Evolutionary conservation across 1,140 invertebrate species (phyloP).

Genomic region (Solen grandis): DNA sequence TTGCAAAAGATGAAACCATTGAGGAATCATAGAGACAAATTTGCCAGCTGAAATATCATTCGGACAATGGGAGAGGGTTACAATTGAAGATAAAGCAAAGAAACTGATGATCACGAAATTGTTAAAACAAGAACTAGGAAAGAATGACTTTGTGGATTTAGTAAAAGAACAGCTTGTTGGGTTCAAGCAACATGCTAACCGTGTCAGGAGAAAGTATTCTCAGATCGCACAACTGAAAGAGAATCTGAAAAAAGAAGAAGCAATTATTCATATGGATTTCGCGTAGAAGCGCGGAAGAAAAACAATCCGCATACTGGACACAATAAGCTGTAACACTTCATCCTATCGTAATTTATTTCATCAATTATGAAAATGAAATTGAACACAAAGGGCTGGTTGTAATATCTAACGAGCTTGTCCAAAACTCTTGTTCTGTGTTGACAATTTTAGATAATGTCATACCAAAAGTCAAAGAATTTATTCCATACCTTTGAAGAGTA

Average conservation of each 20-base stretch:
- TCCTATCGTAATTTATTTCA: conserved; percentile 40
- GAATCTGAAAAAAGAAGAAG: conserved; percentile 15
- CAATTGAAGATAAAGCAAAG: neutral
- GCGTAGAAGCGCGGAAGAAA: conserved; percentile 45
- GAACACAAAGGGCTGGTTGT: conserved; percentile 39
- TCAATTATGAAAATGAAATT: neutral
- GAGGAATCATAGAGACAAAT: neutral
- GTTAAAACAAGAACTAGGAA: neutral
- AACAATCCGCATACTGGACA: conserved; percentile 51
- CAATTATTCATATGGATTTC: conserved; percentile 56
- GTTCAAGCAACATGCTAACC: neutral
- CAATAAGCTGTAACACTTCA: conserved; percentile 45
- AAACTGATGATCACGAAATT: conserved; percentile 3
- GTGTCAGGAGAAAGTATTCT: neutral
- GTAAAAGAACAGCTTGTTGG: neutral
- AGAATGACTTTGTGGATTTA: neutral
- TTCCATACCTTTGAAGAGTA: conserved; percentile 1
- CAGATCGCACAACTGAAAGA: neutral
- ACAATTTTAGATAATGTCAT: conserved; percentile 17
- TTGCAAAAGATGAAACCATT: neutral
- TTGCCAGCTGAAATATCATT: neutral
- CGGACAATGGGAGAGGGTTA: conserved; percentile 1
- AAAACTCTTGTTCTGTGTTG: conserved; percentile 20
- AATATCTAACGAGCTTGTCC: conserved; percentile 7
- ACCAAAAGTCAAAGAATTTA: too few species aligned